Evolutionary conservation across 1,140 invertebrate species (phyloP), one percentile per base, ranked within the genome.

Genomic region (Thereuonema tuberculata): DNA sequence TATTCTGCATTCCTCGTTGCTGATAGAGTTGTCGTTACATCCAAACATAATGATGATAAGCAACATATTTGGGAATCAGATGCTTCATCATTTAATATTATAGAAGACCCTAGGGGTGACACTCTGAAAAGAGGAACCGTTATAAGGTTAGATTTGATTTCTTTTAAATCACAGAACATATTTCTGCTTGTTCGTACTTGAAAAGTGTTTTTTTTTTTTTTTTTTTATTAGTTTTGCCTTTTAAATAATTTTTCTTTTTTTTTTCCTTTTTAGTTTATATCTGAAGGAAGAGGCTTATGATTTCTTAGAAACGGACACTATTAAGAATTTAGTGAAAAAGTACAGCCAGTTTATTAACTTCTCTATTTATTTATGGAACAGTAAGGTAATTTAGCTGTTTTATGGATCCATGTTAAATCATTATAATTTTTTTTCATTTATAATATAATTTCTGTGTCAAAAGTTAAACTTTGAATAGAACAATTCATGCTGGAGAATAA

Each of bases 321-420:
- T 99, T 20, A 86, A 84, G 64, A 83, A 85, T 63, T 76, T 99
- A 2, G 86, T 99, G 26, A 90, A 89, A 72, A 99, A 98, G 75
- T 99, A 99, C 74, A 97, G 92, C 1, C 96, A 99, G 77, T 99
- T 99, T 74, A 99, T 99, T 67, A 98, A 98, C 74, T 99, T 99
- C 80, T 89, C 91, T 21, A 99, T 99, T 68, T 91, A 91, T 72
- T 72, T 99, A 67, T 99, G 95, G 95, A 81, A 85, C 43, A 93
- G 89, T 71, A 95, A 89, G 70, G 78, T 79, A 69, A 55, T 37
- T 23, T n/a, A n/a, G n/a, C n/a, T n/a, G n/a, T n/a, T n/a, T n/a
- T n/a, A 50, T 43, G 12, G 17, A 57, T 47, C 20, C 64, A 24
- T 62, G 49, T 65, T 24, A 25, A 49, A 29, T 56, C 28, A 12